phyloP scores from a whole-genome alignment of 2,888 invertebrate genomes.

The Microplitis manilae region DNA sequence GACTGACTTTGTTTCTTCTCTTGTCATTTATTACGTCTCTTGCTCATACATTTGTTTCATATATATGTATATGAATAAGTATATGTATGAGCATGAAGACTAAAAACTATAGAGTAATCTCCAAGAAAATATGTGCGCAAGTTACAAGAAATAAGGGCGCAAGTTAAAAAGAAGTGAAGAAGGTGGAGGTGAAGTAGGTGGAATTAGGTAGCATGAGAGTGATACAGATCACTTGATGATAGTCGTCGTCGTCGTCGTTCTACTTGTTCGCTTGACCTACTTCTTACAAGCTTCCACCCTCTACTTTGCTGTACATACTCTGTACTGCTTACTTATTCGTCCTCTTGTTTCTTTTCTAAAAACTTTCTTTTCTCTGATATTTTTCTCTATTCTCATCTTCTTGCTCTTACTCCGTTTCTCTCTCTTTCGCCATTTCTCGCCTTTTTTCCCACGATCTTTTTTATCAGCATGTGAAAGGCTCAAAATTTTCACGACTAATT shows the following conservation, averaged over 20 bases:
- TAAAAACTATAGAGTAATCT: neutral
- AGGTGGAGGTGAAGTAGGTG: neutral
- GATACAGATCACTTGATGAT: conserved; percentile 15
- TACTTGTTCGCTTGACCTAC: conserved; percentile 16
- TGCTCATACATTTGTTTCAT: no score
- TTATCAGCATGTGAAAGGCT: conserved; percentile 2
- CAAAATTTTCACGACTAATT: conserved; percentile 10
- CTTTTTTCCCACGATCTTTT: neutral
- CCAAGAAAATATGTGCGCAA: neutral
- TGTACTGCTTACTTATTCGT: neutral
- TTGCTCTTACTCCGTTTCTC: neutral
- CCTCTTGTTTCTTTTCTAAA: neutral
- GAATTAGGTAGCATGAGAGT: conserved; percentile 6
- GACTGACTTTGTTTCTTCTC: conserved; percentile 19
- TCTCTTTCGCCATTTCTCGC: neutral
- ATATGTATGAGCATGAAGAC: no score
- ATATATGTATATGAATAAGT: no score
- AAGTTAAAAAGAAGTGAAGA: neutral
- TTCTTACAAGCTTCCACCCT: neutral
- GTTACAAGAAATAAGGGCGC: neutral
- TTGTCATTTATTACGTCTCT: conserved; percentile 4
- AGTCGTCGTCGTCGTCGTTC: neutral
- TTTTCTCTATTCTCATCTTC: neutral
- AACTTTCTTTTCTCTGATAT: neutral
- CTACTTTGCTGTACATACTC: neutral